Evolutionary conservation across 2,113 vertebrate genomes (phyloP).

Genomic region (Bungarus multicinctus): DNA sequence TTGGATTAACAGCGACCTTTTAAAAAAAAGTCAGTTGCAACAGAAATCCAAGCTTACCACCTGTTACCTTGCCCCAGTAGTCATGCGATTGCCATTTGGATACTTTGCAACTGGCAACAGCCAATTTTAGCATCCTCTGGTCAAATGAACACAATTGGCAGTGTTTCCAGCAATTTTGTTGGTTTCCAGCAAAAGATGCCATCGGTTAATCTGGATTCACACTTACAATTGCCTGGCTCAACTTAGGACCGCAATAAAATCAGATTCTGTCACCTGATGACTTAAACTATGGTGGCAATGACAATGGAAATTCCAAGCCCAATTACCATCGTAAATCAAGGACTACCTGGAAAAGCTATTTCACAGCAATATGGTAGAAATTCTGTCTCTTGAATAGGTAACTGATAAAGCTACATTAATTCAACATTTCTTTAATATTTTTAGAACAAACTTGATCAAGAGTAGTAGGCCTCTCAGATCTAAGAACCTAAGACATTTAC

Average conservation of each 20-base stretch:
- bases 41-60: not conserved
- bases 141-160: not conserved
- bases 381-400: not conserved
- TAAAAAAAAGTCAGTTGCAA: not conserved
- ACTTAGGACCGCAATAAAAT: not conserved
- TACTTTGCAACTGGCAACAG: not conserved
- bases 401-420: conserved; percentile 9
- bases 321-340: not conserved
- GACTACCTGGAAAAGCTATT: not conserved
- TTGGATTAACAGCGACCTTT: not conserved
- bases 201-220: not conserved
- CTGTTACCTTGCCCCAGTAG: not conserved
- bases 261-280: not conserved
- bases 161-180: not conserved
- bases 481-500: not conserved
- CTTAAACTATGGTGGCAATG: not conserved
- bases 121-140: not conserved
- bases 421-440: not conserved
- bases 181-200: not conserved
- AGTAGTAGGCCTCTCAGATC: too few relatives aligned
- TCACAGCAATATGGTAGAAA: not conserved
- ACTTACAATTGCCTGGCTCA: not conserved
- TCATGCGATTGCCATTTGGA: not conserved
- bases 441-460: not conserved
- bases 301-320: not conserved